A percentile compares a stretch with the other conserved stretches of the same genome.
These are phyloP conservation scores for Onchidella celtica DNA, from an alignment of 2,888 invertebrate species.

Conservation along the genomic window DNA sequence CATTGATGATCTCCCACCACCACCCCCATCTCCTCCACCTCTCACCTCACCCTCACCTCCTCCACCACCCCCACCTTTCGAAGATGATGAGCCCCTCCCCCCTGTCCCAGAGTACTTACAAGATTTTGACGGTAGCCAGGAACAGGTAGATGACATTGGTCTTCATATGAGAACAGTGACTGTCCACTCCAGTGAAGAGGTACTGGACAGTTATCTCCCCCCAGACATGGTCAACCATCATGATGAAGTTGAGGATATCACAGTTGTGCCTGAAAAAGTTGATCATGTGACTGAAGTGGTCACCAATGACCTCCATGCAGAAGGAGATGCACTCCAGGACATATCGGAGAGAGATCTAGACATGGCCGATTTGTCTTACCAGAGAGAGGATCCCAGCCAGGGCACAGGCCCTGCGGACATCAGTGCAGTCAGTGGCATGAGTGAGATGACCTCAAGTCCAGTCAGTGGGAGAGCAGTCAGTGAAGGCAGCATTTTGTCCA, in stretches of 20 bases:
- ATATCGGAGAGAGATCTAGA: conserved; percentile 10
- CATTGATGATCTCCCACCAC: conserved; percentile 55
- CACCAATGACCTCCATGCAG: no score
- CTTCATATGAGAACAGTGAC: background rate
- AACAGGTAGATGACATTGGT: background rate
- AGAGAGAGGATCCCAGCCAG: background rate
- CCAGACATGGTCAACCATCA: background rate
- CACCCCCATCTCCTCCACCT: conserved; percentile 54
- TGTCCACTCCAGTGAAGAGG: conserved; percentile 16
- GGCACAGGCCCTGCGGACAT: background rate
- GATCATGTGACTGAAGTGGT: no score
- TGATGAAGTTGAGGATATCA: background rate
- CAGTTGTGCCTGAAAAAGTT: background rate
- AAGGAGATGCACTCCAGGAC: background rate
- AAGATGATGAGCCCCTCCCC: conserved; percentile 59
- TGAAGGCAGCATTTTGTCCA: conserved; percentile 61
- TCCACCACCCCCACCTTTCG: conserved; percentile 68
- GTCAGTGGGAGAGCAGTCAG: background rate
- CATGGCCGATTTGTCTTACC: background rate
- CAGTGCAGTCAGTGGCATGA: conserved; percentile 1
- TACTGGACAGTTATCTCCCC: background rate
- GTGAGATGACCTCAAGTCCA: background rate
- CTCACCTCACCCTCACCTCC: conserved; percentile 62
- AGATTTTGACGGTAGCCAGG: conserved; percentile 55
- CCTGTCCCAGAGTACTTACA: conserved; percentile 53